Conservation (phyloP, 1,140 invertebrate species). For the Rhysida immarginata region DNA sequence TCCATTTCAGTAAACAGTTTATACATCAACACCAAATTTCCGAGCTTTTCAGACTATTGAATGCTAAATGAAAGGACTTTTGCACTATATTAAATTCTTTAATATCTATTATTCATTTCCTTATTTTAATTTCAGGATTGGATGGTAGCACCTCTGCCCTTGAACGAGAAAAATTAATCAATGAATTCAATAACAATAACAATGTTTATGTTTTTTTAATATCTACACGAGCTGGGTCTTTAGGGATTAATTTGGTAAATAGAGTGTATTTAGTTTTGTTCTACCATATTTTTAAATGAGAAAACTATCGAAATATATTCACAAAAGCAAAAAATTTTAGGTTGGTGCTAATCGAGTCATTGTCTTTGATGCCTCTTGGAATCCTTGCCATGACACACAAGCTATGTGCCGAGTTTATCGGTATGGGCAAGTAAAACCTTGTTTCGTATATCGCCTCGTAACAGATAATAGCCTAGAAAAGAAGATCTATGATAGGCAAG, state of each 20-base stretch:
- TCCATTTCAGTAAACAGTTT: too few species aligned
- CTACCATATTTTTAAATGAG: not conserved
- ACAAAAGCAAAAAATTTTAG: constrained; percentile 6
- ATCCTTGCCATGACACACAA: constrained; percentile 98
- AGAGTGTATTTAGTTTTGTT: not conserved
- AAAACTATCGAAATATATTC: not conserved
- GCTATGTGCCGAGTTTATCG: constrained; percentile 94
- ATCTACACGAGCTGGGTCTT: constrained; percentile 89
- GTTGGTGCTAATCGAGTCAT: constrained; percentile 88
- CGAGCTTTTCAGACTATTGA: too few species aligned
- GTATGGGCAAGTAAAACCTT: constrained; percentile 87
- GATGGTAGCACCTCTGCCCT: constrained; percentile 88
- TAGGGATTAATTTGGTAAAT: constrained; percentile 86
- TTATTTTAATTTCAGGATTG: constrained; percentile 41
- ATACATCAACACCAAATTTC: too few species aligned
- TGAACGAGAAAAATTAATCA: constrained; percentile 90
- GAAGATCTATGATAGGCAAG: constrained; percentile 95
- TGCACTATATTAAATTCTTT: too few species aligned
- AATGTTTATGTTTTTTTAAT: constrained; percentile 82
- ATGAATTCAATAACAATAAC: constrained; percentile 89
- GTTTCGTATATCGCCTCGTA: constrained; percentile 89
- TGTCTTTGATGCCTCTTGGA: constrained; percentile 97
- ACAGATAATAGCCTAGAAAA: constrained; percentile 94
- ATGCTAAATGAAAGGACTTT: too few species aligned
- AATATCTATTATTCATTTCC: too few species aligned